Base-by-base conservation (phyloP, 2,888 invertebrate genomes). In the Pollenia griseotomentosa region DNA sequence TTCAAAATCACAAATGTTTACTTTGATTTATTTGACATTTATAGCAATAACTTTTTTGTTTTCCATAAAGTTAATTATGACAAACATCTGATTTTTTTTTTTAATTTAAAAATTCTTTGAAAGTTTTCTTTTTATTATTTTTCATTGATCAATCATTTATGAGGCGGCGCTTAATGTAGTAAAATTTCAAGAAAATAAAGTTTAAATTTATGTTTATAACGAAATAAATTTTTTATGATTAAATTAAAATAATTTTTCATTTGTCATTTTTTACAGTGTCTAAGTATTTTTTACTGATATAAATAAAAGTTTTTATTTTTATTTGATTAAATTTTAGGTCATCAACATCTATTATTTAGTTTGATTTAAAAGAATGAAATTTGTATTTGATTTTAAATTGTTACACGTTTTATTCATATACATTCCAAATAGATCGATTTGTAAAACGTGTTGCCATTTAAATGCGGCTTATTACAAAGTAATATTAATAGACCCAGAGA, bases 1-100 rank as follows among this genome's bases (percentile, higher is more conserved):
- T 63, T 33, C 1, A 33, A 33, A 33, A 6, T 33, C 33, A 33
- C 33, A 55, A 6, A 14, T 48, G 9, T 1, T 40, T 1, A n/a
- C 61, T 86, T 59, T 57, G 48, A 63, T 81, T 70, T 44, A 42
- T 71, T 46, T 90, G 90, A 89, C 89, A 90, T 87, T 85, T 83
- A 77, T 51, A 66, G 79, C 78, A 66, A 86, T 57, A 57, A 68
- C n/a, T 51, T 14, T 70, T 63, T 40, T 40, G 48, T 59, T 46
- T 40, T 14, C 46, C 1, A 46, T 40, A 55, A 68, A 48, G 6
- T 48, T 68, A 48, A 51, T 68, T 59, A 68, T 48, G 57, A 40
- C 57, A 33, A 12, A 42, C 46, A 55, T 55, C 16, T 46, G 44
- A 7, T 40, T 23, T 16, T 51, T 42, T 51, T 42, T 19, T 40